Conservation (phyloP, 2,888 invertebrate genomes). For the Hipparchia semele region DNA sequence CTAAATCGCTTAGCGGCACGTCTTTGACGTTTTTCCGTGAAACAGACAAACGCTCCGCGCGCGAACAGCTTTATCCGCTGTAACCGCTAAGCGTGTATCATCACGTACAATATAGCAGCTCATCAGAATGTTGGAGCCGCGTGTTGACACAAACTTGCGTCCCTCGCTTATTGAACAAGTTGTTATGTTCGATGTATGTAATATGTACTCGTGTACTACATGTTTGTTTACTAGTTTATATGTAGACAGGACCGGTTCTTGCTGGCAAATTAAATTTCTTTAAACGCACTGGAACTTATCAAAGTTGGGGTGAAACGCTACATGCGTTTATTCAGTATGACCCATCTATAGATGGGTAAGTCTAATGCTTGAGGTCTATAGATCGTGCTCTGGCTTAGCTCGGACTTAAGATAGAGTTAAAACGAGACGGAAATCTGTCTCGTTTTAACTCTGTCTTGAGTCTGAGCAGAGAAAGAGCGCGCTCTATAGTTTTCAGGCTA, state of each 20-base stretch:
- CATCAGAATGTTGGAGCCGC: slow-evolving; percentile 48
- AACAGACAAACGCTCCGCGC: slow-evolving; percentile 1
- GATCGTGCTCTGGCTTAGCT: too few species aligned
- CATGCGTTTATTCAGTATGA: too few species aligned
- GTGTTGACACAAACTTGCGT: slow-evolving; percentile 47
- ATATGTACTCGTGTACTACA: slow-evolving; percentile 17
- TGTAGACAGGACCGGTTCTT: slow-evolving; percentile 16
- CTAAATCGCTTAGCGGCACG: too few species aligned
- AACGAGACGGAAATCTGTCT: too few species aligned
- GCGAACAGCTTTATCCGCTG: slow-evolving; percentile 14
- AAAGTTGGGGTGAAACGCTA: not conserved
- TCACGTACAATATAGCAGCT: slow-evolving; percentile 46
- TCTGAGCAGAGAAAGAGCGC: too few species aligned
- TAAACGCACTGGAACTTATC: not conserved
- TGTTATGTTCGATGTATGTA: slow-evolving; percentile 39
- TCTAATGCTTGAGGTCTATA: too few species aligned
- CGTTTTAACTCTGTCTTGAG: too few species aligned
- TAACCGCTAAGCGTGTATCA: slow-evolving; percentile 39
- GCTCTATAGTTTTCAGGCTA: too few species aligned
- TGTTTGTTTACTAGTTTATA: slow-evolving; percentile 19
- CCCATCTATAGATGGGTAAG: too few species aligned
- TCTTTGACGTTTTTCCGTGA: too few species aligned
- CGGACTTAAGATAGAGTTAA: too few species aligned
- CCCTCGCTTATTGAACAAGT: slow-evolving; percentile 50
- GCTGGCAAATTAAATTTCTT: slow-evolving; percentile 4